Evolutionary conservation across 1,140 invertebrate genomes (phyloP).

Genomic region (Drosophila fuyamai): DNA sequence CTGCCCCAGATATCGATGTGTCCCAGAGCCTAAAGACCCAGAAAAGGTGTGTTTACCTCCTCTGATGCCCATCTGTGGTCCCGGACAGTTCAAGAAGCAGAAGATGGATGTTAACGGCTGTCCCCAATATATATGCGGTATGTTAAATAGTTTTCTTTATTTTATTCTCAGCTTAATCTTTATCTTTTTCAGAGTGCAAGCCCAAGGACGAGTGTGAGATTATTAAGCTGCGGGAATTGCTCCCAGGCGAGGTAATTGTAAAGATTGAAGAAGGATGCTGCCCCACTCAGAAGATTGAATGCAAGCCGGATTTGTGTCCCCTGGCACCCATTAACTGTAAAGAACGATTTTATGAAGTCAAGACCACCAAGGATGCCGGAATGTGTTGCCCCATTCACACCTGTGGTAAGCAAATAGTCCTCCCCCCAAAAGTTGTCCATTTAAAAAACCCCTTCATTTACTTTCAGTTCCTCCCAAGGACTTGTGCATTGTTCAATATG

Average conservation of each 20-base stretch:
- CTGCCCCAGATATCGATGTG: slow-evolving; percentile 89
- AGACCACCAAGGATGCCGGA: slow-evolving; percentile 82
- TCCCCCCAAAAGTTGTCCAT: background rate
- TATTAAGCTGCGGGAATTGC: slow-evolving; percentile 85
- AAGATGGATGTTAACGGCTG: slow-evolving; percentile 87
- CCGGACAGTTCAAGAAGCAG: slow-evolving; percentile 89
- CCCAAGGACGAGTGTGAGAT: slow-evolving; percentile 88
- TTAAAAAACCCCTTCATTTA: background rate
- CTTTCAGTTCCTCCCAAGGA: slow-evolving; percentile 88
- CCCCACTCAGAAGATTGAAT: slow-evolving; percentile 86
- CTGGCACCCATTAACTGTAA: slow-evolving; percentile 86
- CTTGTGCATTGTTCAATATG: slow-evolving; percentile 87
- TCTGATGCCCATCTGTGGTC: slow-evolving; percentile 88
- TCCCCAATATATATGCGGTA: slow-evolving; percentile 89
- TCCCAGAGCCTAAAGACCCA: slow-evolving; percentile 85
- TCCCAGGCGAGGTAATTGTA: slow-evolving; percentile 87
- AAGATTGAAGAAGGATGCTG: slow-evolving; percentile 89
- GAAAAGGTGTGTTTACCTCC: slow-evolving; percentile 87
- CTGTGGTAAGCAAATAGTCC: slow-evolving; percentile 86
- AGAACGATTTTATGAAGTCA: slow-evolving; percentile 86
- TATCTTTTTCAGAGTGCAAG: slow-evolving; percentile 87
- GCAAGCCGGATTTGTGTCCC: slow-evolving; percentile 88
- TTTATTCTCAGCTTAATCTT: background rate
- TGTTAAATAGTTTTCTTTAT: slow-evolving; percentile 41
- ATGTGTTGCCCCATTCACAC: slow-evolving; percentile 88